Base-by-base conservation (phyloP, 2,113 vertebrate genomes). In the Vulpes lagopus region DNA sequence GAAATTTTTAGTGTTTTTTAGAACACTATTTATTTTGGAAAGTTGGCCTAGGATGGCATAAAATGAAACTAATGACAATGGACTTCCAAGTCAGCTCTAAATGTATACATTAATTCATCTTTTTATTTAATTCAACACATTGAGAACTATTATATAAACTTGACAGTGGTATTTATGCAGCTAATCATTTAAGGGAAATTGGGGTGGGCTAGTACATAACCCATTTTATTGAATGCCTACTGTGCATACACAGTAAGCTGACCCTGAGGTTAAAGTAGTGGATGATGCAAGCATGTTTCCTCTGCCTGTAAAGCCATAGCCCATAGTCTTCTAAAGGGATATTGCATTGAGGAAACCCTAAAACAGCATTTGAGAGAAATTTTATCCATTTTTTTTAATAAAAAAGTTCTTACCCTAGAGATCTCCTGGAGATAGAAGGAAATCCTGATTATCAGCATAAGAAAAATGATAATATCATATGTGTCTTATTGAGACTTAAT, bases 391-490 rank as follows among this genome's bases (percentile, higher is more conserved):
- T 43, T 85, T 83, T 94, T 8, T 20, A 78, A 53, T 2, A 81
- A 51, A 94, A 95, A 30, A 35, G 8, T 4, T 55, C 55, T 82
- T 95, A 80, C 10, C 19, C 35, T 57, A 51, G 10, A 79, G 49
- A 87, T 7, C 16, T 73, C 71, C 3, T 90, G 51, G 30, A 69
- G 11, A n/a, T 23, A 73, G 16, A 87, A 91, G 38, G 11, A 81
- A 74, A 76, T 69, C 32, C 79, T 97, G 15, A 25, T 80, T 64
- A 25, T 65, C 43, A 87, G 55, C 2, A 3, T 71, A 53, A 67
- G 22, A 92, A 67, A 83, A 79, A 92, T 92, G 43, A 53, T 80
- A 97, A 73, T 67, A 55, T 71, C 5, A 30, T 80, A 25, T 80
- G 30, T 59, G 7, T 64, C 15, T 64, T 62, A 51, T 11, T 55